Evolutionary conservation across 2,797 vertebrate species (phyloP).

Genomic region (Tapirus indicus): DNA sequence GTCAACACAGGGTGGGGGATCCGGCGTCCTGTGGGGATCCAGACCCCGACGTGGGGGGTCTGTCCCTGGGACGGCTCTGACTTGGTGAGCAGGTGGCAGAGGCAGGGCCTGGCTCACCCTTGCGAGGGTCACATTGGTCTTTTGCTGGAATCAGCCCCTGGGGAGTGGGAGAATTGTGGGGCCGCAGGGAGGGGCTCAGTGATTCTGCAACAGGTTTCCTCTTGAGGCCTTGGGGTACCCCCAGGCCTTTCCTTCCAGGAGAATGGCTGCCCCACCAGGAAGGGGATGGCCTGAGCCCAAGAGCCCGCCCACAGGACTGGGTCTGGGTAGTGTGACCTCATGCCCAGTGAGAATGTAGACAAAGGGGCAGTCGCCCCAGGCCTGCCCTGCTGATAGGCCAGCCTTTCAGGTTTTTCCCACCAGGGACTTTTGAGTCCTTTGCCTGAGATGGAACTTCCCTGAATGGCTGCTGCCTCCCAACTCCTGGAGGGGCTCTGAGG

Average conservation of each 20-base stretch:
- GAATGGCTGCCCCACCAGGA: not conserved
- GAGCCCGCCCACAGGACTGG: not conserved
- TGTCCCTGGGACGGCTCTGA: no score
- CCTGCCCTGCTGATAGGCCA: not conserved
- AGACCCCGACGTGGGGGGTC: no score
- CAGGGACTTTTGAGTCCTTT: not conserved
- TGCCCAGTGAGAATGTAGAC: not conserved
- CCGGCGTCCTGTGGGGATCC: not conserved
- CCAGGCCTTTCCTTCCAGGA: not conserved
- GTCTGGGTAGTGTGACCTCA: not conserved
- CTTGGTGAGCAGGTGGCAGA: not conserved
- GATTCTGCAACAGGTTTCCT: not conserved
- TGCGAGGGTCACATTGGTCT: not conserved
- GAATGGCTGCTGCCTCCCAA: not conserved
- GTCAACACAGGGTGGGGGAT: no score
- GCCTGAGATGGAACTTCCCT: not conserved
- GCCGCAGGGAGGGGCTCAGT: not conserved
- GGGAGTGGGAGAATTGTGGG: not conserved
- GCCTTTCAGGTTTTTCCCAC: not conserved
- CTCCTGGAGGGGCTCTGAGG: not conserved
- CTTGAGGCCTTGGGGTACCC: not conserved
- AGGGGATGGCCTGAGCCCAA: not conserved
- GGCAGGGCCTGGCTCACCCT: not conserved
- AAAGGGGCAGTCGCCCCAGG: not conserved
- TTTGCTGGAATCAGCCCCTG: not conserved